Evolutionary conservation across 2,113 vertebrate species (phyloP).

Genomic region (Genyomyrus donnyi): DNA sequence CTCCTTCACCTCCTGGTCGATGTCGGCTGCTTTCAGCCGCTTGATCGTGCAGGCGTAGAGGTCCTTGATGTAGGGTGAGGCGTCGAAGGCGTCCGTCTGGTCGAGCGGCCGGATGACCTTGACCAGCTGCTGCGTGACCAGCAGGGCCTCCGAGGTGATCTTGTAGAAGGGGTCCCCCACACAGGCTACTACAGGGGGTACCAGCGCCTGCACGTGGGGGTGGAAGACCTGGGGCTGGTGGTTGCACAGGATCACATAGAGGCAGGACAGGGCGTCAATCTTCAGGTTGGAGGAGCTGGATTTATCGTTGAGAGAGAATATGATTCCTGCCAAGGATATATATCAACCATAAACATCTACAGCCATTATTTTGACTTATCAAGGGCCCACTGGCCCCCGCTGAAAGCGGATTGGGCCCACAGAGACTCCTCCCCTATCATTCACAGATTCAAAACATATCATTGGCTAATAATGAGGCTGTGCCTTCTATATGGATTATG

Average conservation of each 20-base stretch:
- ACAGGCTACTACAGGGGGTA: slow-evolving; percentile 90
- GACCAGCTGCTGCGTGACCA: slow-evolving; percentile 95
- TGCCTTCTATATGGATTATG: not conserved
- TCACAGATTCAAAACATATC: not conserved
- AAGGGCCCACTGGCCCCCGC: not conserved
- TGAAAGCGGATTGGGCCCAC: not conserved
- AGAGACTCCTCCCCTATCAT: not conserved
- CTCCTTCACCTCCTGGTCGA: slow-evolving; percentile 98
- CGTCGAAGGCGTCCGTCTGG: slow-evolving; percentile 82
- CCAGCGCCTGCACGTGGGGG: slow-evolving; percentile 87
- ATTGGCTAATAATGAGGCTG: not conserved
- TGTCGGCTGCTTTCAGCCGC: slow-evolving; percentile 93
- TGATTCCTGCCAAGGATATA: slow-evolving; percentile 72
- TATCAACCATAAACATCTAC: not conserved
- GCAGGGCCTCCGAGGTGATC: slow-evolving; percentile 94
- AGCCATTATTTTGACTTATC: not conserved
- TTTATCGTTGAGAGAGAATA: slow-evolving; percentile 96
- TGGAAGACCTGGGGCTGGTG: slow-evolving; percentile 95
- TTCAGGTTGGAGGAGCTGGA: slow-evolving; percentile 97
- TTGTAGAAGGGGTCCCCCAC: slow-evolving; percentile 98
- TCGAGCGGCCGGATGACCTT: slow-evolving; percentile 94
- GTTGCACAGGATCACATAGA: slow-evolving; percentile 92
- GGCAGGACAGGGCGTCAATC: slow-evolving; percentile 91
- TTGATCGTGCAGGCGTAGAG: slow-evolving; percentile 91
- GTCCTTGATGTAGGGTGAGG: slow-evolving; percentile 88